Evolutionary conservation across 2,888 invertebrate species (phyloP), one percentile per base, ranked within the genome.

Genomic region (Serrognathus titanus): DNA sequence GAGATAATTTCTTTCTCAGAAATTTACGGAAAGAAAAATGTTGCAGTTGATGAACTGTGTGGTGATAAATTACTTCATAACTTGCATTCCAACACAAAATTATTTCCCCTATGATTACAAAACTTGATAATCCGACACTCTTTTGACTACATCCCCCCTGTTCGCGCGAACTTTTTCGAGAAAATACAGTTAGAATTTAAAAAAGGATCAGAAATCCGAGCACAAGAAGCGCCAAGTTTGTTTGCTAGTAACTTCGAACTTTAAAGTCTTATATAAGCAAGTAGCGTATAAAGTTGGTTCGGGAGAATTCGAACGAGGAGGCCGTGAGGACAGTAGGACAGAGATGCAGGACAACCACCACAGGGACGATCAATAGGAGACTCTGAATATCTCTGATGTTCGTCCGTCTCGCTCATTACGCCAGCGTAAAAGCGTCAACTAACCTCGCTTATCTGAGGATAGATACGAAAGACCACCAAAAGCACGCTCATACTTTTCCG

Each of bases 361-460:
- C 24, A 31, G 24, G 7, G 24, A 31, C 58, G 59, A 59, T 59
- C 59, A 56, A 61, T 59, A 59, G 57, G 51, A 31, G 54, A 52
- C 54, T 47, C 52, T 49, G 59, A 59, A 57, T 59, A 11, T 57
- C 56, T 54, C 56, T 16, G 63, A 65, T 61, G 63, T 62, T 66
- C 64, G 58, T 63, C 64, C 64, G 65, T 66, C 64, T 64, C 63
- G 61, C 64, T 66, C 63, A 62, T 59, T 66, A 61, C 58, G 57
- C 51, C 58, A 54, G 56, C 57, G 57, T 60, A 58, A 61, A 58
- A 59, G 62, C 59, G 57, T 50, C 43, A 63, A 57, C 55, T 57
- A 55, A 59, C 43, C 16, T 43, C 16, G 16, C 43, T 43, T 43
- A 13, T 9, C 13, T 16, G 43, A 16, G 12, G 6, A 31, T 31